Conservation (phyloP, 2,113 vertebrate genomes). For the Ibidorhyncha struthersii region DNA sequence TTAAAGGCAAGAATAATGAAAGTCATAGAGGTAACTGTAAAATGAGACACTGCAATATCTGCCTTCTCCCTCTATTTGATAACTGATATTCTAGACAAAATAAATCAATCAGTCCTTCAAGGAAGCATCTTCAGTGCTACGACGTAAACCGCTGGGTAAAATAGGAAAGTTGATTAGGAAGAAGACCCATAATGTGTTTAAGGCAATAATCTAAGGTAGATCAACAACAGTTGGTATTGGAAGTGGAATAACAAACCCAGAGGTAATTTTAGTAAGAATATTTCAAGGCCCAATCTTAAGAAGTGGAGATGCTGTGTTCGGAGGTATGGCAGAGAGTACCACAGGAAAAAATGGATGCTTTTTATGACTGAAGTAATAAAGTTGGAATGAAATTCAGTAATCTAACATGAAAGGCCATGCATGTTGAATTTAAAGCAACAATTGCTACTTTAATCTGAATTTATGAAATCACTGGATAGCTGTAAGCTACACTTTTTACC, state of each 20-base stretch:
- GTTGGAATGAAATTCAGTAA: not conserved
- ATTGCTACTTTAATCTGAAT: conserved; percentile 24
- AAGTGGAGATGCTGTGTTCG: not conserved
- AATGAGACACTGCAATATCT: not conserved
- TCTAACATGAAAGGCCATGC: conserved; percentile 7
- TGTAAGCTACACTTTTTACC: not conserved
- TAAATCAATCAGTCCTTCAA: not conserved
- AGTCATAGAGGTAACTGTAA: not conserved
- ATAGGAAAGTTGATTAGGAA: not conserved
- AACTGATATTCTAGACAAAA: not conserved
- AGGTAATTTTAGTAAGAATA: not conserved
- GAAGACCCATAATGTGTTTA: not conserved
- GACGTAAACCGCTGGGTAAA: not conserved
- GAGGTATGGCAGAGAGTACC: not conserved
- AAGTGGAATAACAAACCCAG: not conserved
- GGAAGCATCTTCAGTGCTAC: not conserved
- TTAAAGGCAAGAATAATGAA: not conserved
- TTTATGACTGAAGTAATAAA: conserved; percentile 11
- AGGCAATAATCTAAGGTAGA: not conserved
- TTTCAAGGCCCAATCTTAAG: not conserved
- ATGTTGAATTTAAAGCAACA: not conserved
- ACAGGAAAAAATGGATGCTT: not conserved
- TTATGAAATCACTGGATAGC: not conserved
- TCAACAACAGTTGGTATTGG: not conserved
- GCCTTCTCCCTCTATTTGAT: not conserved